Evolutionary conservation across 2,113 vertebrate genomes (phyloP).

Genomic region (Enhydra lutris): DNA sequence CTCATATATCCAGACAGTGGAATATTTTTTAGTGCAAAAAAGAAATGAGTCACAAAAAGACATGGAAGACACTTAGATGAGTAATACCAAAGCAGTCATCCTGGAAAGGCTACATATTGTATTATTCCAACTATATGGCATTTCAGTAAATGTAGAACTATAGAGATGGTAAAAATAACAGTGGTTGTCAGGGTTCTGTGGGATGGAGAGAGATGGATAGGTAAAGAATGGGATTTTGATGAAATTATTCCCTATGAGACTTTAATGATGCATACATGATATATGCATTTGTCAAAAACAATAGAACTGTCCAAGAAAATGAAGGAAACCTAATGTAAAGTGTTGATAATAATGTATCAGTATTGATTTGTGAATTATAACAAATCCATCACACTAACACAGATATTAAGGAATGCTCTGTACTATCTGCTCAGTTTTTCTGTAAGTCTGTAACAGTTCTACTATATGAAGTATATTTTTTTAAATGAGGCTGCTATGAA

Average conservation of each 20-base stretch:
- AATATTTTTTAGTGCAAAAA: not conserved
- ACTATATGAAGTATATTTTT: not conserved
- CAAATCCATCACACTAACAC: not conserved
- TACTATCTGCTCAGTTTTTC: not conserved
- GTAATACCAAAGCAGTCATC: not conserved
- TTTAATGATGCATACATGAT: not conserved
- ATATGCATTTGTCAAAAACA: not conserved
- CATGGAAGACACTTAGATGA: not conserved
- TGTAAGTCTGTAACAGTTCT: not conserved
- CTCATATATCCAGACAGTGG: not conserved
- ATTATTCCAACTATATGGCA: not conserved
- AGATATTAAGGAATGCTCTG: not conserved
- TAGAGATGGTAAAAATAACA: not conserved
- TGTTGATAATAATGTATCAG: not conserved
- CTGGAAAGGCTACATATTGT: not conserved
- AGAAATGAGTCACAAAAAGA: not conserved
- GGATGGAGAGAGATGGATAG: not conserved
- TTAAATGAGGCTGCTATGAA: not conserved
- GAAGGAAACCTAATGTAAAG: not conserved
- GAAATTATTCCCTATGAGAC: not conserved
- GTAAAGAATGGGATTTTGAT: not conserved
- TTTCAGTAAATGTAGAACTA: not conserved
- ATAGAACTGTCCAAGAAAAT: not conserved
- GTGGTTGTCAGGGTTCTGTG: not conserved
- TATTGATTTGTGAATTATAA: not conserved